phyloP scores from a whole-genome alignment of 2,113 vertebrate genomes.

The Paradoxurus hermaphroditus region DNA sequence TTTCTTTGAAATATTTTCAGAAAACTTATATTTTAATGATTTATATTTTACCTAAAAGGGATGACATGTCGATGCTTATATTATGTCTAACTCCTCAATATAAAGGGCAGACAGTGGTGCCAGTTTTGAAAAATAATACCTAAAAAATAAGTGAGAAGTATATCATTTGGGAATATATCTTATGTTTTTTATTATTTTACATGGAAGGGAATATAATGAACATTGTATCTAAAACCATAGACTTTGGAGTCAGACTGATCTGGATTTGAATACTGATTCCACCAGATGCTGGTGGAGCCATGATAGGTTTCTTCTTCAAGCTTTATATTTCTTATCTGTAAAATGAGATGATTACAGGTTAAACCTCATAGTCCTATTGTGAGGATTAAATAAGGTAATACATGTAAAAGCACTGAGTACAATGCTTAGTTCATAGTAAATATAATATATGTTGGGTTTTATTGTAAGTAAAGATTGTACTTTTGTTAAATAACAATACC shows the following conservation, averaged over 20 bases:
- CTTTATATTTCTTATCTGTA: neutral
- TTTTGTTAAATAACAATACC: neutral
- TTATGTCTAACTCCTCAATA: neutral
- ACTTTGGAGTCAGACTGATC: neutral
- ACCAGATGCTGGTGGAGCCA: neutral
- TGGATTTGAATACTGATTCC: neutral
- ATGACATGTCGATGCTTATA: neutral
- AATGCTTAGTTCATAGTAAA: conserved; percentile 23
- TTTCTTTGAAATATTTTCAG: conserved; percentile 49
- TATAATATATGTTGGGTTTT: conserved; percentile 20
- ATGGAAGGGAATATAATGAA: neutral
- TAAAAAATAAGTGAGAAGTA: conserved; percentile 2
- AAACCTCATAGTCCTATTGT: neutral
- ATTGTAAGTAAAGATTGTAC: neutral
- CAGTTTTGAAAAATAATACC: neutral
- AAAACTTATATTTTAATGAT: neutral
- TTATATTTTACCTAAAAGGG: conserved; percentile 13
- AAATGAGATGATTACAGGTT: neutral
- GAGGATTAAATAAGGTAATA: neutral
- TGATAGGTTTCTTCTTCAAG: neutral
- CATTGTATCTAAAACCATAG: neutral
- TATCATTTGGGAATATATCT: neutral
- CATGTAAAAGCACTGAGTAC: neutral
- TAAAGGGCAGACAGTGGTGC: neutral
- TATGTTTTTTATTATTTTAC: conserved; percentile 12